Base-by-base conservation (phyloP, 2,797 vertebrate species). In the Setipinna tenuifilis region DNA sequence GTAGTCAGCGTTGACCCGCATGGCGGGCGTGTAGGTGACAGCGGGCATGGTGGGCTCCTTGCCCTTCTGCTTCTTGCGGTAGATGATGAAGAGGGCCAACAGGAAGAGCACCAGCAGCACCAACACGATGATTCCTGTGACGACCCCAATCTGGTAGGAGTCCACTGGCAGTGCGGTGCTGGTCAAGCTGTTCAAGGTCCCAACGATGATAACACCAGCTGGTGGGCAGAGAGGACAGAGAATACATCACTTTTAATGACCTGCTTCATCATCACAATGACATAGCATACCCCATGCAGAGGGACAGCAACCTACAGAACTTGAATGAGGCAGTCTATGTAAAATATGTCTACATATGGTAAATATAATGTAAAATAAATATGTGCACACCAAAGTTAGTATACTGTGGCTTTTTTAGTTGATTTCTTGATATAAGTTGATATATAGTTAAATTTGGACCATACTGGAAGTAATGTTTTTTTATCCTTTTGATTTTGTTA, bases 81-180 rank as follows among this genome's bases (percentile, higher is more conserved):
- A 98, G 92, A 99, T 94, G 89, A 99, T 91, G 93, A 99, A 98
- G 86, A 99, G 93, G 0, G 96, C 95, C 82, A 99, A 93, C 83
- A 99, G 95, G 90, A 98, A 97, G 87, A 99, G 95, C 83, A 98
- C 95, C 83, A 98, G 94, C 14, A 99, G 92, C 48, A 99, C 95
- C 81, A 99, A 95, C 89, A 98, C 91, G 35, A 97, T 94, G 92
- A 99, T 97, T 86, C 98, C 98, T 0, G 96, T 94, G 2, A 99
- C 97, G 86, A 96, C 97, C 23, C 98, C 97, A 2, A 98, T 98
- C 95, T 98, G 97, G 91, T 99, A 98, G 54, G 97, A 97, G 87
- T 98, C 97, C 14, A 96, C 95, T 0, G 97, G 97, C 75, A 98
- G 93, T 0, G 97, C 97, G 0, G 97, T 93, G 11, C 97, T 99